These are phyloP conservation scores for Xyrauchen texanus DNA, from an alignment of 2,113 vertebrate genomes.

Conservation along the genomic window DNA sequence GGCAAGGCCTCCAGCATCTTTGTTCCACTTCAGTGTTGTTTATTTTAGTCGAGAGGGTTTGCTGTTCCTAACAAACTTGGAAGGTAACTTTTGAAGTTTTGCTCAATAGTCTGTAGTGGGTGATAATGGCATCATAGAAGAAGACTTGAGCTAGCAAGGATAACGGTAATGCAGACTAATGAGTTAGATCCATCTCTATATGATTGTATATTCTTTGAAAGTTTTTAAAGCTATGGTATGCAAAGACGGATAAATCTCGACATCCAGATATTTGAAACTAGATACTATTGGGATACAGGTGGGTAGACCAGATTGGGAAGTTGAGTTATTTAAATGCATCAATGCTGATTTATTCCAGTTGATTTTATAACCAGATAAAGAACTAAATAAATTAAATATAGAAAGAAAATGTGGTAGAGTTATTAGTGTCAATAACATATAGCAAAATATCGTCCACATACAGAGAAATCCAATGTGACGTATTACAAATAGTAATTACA, in stretches of 20 bases:
- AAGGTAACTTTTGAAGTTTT: neutral
- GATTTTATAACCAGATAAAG: neutral
- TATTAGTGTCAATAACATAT: neutral
- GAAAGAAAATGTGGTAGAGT: neutral
- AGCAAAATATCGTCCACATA: neutral
- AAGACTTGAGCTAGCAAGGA: neutral
- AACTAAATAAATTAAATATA: neutral
- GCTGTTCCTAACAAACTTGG: no score
- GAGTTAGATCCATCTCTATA: neutral
- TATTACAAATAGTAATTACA: neutral
- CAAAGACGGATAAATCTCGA: neutral
- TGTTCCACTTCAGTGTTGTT: neutral
- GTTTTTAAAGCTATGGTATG: neutral
- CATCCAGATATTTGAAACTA: neutral
- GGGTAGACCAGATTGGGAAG: neutral
- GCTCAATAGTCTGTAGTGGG: neutral
- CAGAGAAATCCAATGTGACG: neutral
- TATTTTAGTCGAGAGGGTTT: neutral
- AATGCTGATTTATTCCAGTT: neutral
- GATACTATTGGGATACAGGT: neutral
- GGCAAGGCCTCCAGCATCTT: neutral
- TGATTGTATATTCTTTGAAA: neutral
- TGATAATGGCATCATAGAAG: neutral
- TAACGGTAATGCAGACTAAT: neutral
- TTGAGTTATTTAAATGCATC: neutral